Evolutionary conservation across 2,113 vertebrate genomes (phyloP), one percentile per base, ranked within the genome.

Genomic region (Campylorhamphus procurvoides): DNA sequence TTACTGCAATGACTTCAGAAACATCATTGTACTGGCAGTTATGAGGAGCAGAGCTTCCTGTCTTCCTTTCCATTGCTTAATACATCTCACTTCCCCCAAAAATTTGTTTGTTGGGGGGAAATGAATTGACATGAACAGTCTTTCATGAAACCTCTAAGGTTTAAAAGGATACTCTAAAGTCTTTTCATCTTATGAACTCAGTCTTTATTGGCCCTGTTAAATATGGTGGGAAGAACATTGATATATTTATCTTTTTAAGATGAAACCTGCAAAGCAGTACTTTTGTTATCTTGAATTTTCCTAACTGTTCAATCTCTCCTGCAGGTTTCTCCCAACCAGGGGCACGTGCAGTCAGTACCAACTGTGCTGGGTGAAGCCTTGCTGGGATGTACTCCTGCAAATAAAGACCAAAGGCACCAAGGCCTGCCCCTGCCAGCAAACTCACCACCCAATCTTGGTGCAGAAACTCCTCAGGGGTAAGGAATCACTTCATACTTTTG

Each of bases 381-480:
- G 64, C 96, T 98, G 4, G 98, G 98, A 35, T 98, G 98, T 66
- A 98, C 98, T 67, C 98, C 98, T 46, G 94, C 97, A 69, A 98
- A 97, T 56, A 98, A 97, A 96, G 98, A 97, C 91, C 97, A 96
- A n/a, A 96, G 96, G 89, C 96, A 98, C 68, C 97, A 95, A 69
- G 97, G 96, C 9, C 97, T 97, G 77, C 98, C 98, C 42, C 95
- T 97, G 28, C 95, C 98, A 55, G 98, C 98, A 35, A 98, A 97
- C 76, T 98, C 97, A 3, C 98, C 98, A 59, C 98, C 98, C 33
- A 98, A 97, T 42, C 96, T 98, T 47, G 97, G 98, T 63, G 98
- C 98, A 69, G 97, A 97, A 89, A 96, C 97, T 93, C 98, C 98
- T 97, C 97, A 97, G 90, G 97, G 98, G 98, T 98, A 95, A 98